These are phyloP conservation scores for Eurystomus gularis DNA, from an alignment of 2,113 vertebrate species.

Conservation along the genomic window DNA sequence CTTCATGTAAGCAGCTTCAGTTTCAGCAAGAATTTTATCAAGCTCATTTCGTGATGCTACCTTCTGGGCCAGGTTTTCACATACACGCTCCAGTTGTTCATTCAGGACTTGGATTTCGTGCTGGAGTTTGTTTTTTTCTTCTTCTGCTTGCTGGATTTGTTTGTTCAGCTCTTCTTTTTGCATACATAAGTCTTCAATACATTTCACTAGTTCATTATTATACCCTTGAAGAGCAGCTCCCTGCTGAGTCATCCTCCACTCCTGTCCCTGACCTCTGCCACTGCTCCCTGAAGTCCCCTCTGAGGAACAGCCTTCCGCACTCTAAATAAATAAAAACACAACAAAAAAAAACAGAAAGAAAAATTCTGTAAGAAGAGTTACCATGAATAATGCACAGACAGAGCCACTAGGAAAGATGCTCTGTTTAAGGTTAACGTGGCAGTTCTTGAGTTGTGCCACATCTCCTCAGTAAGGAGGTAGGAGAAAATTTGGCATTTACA, in stretches of 20 bases:
- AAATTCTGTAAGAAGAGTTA: not conserved
- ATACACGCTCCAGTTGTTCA: conserved; percentile 28
- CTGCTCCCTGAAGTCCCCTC: not conserved
- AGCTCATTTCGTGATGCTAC: conserved; percentile 50
- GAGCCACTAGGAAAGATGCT: rapidly evolving
- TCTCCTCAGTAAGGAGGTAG: not conserved
- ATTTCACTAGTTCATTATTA: conserved; percentile 65
- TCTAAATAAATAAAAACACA: not conserved
- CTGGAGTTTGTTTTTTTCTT: conserved; percentile 48
- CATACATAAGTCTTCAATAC: conserved; percentile 48
- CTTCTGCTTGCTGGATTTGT: conserved; percentile 54
- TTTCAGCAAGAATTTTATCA: conserved; percentile 65
- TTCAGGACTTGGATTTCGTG: conserved; percentile 47
- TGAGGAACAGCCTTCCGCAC: not conserved
- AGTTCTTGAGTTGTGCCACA: not conserved
- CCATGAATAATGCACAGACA: not conserved
- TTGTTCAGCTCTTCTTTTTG: conserved; percentile 55
- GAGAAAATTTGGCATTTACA: not conserved
- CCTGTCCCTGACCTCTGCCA: not conserved
- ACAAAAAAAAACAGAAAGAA: not conserved
- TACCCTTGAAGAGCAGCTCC: conserved; percentile 62
- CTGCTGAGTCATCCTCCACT: conserved; percentile 59
- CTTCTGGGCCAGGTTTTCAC: conserved; percentile 54
- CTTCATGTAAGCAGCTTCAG: conserved; percentile 64
- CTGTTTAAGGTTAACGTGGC: not conserved